Conservation (phyloP, 2,797 vertebrate species). For the Fundulus diaphanus region DNA sequence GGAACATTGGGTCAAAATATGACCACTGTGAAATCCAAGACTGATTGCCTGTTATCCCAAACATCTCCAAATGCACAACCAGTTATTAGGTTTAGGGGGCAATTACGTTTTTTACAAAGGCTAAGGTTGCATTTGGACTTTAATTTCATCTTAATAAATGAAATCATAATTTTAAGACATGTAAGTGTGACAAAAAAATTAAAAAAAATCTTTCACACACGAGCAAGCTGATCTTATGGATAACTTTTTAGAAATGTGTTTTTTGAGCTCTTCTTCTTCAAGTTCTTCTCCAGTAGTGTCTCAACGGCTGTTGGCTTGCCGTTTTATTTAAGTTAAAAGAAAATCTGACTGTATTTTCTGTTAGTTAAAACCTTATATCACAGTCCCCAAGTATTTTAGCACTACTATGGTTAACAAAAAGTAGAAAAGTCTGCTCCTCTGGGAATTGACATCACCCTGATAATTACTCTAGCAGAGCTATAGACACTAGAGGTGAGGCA, state of each 20-base stretch:
- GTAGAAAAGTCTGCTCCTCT: slow-evolving; percentile 29
- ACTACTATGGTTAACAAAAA: slow-evolving; percentile 17
- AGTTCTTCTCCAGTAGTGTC: no score
- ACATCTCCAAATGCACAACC: neutral
- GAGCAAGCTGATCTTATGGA: no score
- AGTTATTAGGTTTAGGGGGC: neutral
- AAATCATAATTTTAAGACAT: neutral
- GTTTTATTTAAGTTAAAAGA: neutral
- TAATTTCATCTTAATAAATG: neutral
- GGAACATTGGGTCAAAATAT: neutral
- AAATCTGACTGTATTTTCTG: slow-evolving; percentile 19
- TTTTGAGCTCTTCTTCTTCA: neutral
- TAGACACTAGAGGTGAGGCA: slow-evolving; percentile 49
- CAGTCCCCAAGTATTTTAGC: slow-evolving; percentile 12
- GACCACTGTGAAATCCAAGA: no score
- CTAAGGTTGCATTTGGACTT: neutral
- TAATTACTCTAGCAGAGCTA: slow-evolving; percentile 52
- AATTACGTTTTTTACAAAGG: neutral
- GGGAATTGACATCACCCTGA: slow-evolving; percentile 64
- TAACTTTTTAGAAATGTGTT: no score
- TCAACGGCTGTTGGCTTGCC: neutral
- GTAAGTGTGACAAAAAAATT: no score
- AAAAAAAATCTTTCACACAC: no score
- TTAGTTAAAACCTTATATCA: slow-evolving; percentile 17
- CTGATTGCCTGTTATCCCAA: neutral